Base-by-base conservation (phyloP, 2,888 invertebrate genomes). In the Rapana venosa region DNA sequence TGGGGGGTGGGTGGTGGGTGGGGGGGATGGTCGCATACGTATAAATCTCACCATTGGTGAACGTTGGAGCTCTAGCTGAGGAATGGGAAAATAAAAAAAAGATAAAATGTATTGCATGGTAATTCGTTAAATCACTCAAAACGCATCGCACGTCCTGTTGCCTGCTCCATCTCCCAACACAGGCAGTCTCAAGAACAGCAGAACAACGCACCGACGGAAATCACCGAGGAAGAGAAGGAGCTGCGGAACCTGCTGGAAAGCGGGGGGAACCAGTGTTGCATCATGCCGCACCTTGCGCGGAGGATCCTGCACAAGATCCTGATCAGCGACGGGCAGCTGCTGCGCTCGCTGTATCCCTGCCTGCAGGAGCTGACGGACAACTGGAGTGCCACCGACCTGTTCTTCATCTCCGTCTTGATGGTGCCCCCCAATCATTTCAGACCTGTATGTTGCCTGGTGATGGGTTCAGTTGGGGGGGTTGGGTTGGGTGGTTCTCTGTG, bases 381-480 rank as follows among this genome's bases (percentile, higher is more conserved):
- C 4, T 90, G 93, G n/a, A 84, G 91, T 83, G 95, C 98, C 0
- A 98, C 98, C 0, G 98, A 99, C 96, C 96, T 98, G 89, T 98
- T 99, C 95, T 99, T 99, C 95, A 97, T 98, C 96, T 97, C 98
- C 92, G 96, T 97, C 0, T 95, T 99, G 35, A 97, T 98, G 6
- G 99, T 99, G 0, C 97, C 98, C 35, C 99, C 99, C 0, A 97
- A 98, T 0, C 97, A 97, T 95, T 97, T 98, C 20, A 97, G 99
- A 93, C 99, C 99, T 8, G 97, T 97, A 94, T 95, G 96, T 94
- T 56, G 35, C 85, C 5, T 8, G 8, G 8, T 47, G 47, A 47
- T 47, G 47, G 47, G 47, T 47, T 47, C 2, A 47, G 47, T 47
- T 47, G 47, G 2, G 47, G 47, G 47, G 47, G 47, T 47, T 47